Percentiles rank a stretch among this genome's conserved stretches.
Conservation (phyloP, 2,888 invertebrate genomes). For the Leptopilina syphax region DNA sequence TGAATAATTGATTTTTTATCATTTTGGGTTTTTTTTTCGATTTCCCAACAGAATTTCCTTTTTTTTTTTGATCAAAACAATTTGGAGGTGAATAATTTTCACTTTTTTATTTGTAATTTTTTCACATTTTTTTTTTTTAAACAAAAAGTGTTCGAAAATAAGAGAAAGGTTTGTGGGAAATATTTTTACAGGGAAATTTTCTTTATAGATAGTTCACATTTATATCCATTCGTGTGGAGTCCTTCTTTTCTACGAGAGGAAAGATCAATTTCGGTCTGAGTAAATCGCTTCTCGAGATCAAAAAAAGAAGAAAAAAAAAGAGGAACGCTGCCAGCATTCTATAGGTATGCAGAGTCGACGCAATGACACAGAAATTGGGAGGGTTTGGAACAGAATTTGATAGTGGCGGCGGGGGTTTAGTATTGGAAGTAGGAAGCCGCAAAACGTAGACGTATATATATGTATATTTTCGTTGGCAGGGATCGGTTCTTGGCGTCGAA, state of each 20-base stretch:
- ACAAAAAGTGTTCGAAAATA: no score
- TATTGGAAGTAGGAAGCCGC: constrained; percentile 54
- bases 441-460: constrained; percentile 54
- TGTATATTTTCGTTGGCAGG: constrained; percentile 45
- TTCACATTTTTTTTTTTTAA: not conserved
- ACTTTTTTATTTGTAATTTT: not conserved
- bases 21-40: no score
- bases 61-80: no score
- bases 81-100: no score
- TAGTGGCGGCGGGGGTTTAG: constrained; percentile 22
- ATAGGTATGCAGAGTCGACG: constrained; percentile 39
- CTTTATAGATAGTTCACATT: constrained; percentile 23
- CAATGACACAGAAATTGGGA: constrained; percentile 37
- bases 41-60: no score
- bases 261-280: constrained; percentile 40
- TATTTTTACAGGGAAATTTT: constrained; percentile 27
- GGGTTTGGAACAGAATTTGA: constrained; percentile 37
- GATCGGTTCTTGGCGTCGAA: constrained; percentile 58
- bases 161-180: not conserved
- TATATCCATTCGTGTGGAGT: constrained; percentile 34
- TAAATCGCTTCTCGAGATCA: constrained; percentile 38
- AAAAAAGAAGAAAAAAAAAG: not conserved
- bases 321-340: constrained; percentile 38
- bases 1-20: no score
- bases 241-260: constrained; percentile 11